Evolutionary conservation across 2,888 invertebrate species (phyloP).

Genomic region (Crossocerus cetratus): DNA sequence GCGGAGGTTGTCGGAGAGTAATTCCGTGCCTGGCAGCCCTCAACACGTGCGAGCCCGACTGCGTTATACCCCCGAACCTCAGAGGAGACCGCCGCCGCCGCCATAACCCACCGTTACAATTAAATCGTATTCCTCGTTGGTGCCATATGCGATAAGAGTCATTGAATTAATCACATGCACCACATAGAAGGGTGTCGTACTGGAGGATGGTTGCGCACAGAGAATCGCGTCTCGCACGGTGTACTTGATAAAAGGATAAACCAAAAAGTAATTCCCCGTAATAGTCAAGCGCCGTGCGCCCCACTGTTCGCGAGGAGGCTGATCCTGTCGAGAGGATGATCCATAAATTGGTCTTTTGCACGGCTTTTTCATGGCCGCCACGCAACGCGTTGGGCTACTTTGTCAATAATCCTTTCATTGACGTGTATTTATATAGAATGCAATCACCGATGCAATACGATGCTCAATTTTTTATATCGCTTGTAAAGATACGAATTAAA

Average conservation of each 20-base stretch:
- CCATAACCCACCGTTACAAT: conserved; percentile 69
- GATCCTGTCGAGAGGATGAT: no score
- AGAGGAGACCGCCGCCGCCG: conserved; percentile 73
- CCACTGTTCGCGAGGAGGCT: not conserved
- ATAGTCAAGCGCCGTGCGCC: conserved; percentile 39
- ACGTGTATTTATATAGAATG: conserved; percentile 62
- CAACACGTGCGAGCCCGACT: conserved; percentile 82
- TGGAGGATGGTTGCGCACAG: conserved; percentile 45
- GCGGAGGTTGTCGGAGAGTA: conserved; percentile 83
- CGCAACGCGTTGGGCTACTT: conserved; percentile 49
- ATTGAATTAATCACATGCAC: conserved; percentile 51
- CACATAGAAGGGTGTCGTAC: conserved; percentile 48
- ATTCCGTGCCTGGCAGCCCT: conserved; percentile 84
- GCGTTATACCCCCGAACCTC: conserved; percentile 78
- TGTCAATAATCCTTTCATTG: conserved; percentile 60
- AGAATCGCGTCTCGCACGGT: conserved; percentile 39
- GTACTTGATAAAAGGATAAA: conserved; percentile 42
- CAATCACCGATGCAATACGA: conserved; percentile 65
- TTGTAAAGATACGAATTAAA: conserved; percentile 63
- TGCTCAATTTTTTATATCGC: conserved; percentile 75
- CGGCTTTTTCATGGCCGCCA: conserved; percentile 25
- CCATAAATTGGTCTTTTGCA: not conserved
- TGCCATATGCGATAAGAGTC: conserved; percentile 67
- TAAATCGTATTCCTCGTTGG: conserved; percentile 63
- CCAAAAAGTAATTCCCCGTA: conserved; percentile 52